These are phyloP conservation scores for Aradophagus sp. DNA, from an alignment of 1,140 invertebrate genomes.

Conservation along the genomic window DNA sequence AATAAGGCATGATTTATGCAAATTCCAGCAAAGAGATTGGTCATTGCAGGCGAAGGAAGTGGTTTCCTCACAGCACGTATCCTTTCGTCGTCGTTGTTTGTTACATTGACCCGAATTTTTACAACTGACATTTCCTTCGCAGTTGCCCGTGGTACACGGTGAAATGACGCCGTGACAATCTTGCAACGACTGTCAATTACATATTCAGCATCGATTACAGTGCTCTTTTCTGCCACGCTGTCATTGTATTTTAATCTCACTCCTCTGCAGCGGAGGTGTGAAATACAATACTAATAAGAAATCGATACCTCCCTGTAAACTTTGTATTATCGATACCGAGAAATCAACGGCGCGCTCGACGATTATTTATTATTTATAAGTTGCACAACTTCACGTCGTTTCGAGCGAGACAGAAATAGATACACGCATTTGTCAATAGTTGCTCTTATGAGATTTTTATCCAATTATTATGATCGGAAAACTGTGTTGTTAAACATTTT, in stretches of 20 bases:
- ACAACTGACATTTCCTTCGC: slow-evolving; percentile 40
- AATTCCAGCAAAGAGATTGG: slow-evolving; percentile 2
- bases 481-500: too few species aligned
- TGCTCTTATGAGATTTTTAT: too few species aligned
- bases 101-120: slow-evolving; percentile 57
- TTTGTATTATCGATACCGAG: slow-evolving; percentile 19
- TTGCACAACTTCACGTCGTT: not conserved
- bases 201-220: slow-evolving; percentile 54
- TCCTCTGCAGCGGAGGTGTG: slow-evolving; percentile 49
- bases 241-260: slow-evolving; percentile 42
- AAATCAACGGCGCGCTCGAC: too few species aligned
- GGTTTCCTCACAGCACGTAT: slow-evolving; percentile 41
- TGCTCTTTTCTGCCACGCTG: slow-evolving; percentile 16
- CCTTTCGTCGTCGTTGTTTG: slow-evolving; percentile 42
- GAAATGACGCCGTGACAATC: slow-evolving; percentile 35
- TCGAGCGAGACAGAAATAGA: too few species aligned
- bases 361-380: slow-evolving; percentile 16
- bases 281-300: slow-evolving; percentile 22
- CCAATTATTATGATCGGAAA: too few species aligned
- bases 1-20: not conserved
- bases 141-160: slow-evolving; percentile 1
- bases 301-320: slow-evolving; percentile 22
- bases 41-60: slow-evolving; percentile 35
- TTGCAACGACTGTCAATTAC: slow-evolving; percentile 32
- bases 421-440: too few species aligned